These are phyloP conservation scores for Gallinago nigripennis DNA, from an alignment of 2,797 vertebrate genomes.

Conservation along the genomic window DNA sequence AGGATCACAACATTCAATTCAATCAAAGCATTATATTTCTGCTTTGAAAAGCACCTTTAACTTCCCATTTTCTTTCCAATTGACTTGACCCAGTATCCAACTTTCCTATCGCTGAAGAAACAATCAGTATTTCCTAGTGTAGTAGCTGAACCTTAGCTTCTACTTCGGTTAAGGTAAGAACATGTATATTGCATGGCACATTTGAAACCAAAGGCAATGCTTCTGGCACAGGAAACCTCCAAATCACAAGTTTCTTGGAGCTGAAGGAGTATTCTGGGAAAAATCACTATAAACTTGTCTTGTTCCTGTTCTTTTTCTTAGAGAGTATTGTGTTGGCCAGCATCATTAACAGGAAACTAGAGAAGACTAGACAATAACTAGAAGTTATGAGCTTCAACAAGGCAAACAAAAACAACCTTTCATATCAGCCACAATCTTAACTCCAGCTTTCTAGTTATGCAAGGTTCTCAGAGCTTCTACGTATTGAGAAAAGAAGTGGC, in stretches of 20 bases:
- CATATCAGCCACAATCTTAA: neutral
- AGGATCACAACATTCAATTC: slow-evolving; percentile 12
- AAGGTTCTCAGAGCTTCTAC: neutral
- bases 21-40: neutral
- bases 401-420: neutral
- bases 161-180: neutral
- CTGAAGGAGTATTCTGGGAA: neutral
- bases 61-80: neutral
- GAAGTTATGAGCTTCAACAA: no score
- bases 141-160: neutral
- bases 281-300: neutral
- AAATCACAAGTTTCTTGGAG: neutral
- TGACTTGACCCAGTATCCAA: neutral
- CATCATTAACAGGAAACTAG: neutral
- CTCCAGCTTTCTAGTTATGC: neutral
- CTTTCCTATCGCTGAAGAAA: neutral
- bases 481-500: neutral
- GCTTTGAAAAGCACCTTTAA: neutral
- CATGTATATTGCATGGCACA: neutral
- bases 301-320: neutral
- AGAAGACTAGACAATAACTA: neutral
- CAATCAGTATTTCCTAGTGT: neutral
- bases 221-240: neutral
- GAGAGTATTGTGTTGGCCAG: neutral
- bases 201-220: neutral